Conservation (phyloP, 2,888 invertebrate genomes). For the Panopea generosa region DNA sequence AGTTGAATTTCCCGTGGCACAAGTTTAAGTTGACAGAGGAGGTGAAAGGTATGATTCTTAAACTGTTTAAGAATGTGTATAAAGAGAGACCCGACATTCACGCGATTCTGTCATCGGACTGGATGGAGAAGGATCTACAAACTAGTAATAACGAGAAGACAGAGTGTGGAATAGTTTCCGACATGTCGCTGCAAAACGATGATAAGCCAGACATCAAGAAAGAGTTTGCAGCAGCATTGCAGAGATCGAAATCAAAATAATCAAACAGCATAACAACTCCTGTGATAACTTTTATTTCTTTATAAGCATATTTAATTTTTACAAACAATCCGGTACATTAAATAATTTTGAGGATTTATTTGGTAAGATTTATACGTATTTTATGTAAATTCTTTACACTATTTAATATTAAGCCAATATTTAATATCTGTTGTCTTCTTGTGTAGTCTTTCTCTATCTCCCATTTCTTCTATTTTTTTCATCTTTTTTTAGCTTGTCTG, state of each 20-base stretch:
- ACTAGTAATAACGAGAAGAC: background rate
- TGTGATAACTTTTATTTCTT: too few relatives aligned
- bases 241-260: slow-evolving; percentile 42
- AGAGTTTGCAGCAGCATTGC: slow-evolving; percentile 42
- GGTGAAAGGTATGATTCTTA: slow-evolving; percentile 74
- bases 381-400: background rate
- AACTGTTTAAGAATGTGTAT: slow-evolving; percentile 78
- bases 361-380: background rate
- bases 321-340: too few relatives aligned
- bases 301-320: too few relatives aligned
- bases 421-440: too few relatives aligned
- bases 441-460: too few relatives aligned
- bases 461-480: too few relatives aligned
- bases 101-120: slow-evolving; percentile 65
- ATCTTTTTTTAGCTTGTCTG: too few relatives aligned
- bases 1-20: slow-evolving; percentile 81
- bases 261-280: background rate
- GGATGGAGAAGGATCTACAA: slow-evolving; percentile 65
- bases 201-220: slow-evolving; percentile 34
- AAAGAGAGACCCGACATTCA: slow-evolving; percentile 77
- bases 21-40: slow-evolving; percentile 75
- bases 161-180: slow-evolving; percentile 2
- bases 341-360: background rate
- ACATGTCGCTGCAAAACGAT: slow-evolving; percentile 37
- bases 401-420: too few relatives aligned